These are phyloP conservation scores for Chelon auratus DNA, from an alignment of 2,797 vertebrate species.

Conservation along the genomic window DNA sequence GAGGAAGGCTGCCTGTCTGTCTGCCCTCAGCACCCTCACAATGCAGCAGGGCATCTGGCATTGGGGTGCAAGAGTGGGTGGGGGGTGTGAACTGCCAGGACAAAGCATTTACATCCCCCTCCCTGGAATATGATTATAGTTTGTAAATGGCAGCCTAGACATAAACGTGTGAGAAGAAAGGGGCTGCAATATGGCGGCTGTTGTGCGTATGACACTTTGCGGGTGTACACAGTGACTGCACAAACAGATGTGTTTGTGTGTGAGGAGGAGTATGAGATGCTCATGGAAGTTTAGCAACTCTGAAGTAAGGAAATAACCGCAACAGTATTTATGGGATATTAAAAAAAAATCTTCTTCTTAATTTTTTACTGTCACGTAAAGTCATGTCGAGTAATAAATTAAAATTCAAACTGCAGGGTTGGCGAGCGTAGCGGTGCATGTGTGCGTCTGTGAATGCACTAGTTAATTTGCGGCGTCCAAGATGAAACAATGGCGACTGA, in stretches of 20 bases:
- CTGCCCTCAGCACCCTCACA: constrained; percentile 71
- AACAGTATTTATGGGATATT: background rate
- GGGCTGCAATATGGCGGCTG: background rate
- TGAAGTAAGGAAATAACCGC: background rate
- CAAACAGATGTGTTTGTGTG: background rate
- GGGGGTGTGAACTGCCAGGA: constrained; percentile 54
- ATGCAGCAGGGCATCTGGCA: constrained; percentile 82
- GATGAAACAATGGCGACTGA: constrained; percentile 79
- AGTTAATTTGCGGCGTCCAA: constrained; percentile 73
- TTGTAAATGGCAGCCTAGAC: constrained; percentile 68
- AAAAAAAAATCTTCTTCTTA: background rate
- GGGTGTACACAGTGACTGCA: constrained; percentile 7
- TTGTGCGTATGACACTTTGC: constrained; percentile 5
- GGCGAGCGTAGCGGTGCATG: background rate
- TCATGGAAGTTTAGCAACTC: background rate
- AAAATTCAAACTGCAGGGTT: background rate
- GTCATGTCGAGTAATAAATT: background rate
- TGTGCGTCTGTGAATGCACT: constrained; percentile 32
- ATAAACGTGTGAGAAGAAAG: constrained; percentile 51
- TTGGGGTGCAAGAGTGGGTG: constrained; percentile 51
- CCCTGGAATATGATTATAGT: constrained; percentile 79
- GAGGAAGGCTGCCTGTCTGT: constrained; percentile 60
- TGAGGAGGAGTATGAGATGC: background rate
- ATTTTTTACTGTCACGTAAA: background rate
- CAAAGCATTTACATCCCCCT: constrained; percentile 76